Evolutionary conservation across 64 coral and sea anemone species (phyloP).

Genomic region (Acropora yongei): DNA sequence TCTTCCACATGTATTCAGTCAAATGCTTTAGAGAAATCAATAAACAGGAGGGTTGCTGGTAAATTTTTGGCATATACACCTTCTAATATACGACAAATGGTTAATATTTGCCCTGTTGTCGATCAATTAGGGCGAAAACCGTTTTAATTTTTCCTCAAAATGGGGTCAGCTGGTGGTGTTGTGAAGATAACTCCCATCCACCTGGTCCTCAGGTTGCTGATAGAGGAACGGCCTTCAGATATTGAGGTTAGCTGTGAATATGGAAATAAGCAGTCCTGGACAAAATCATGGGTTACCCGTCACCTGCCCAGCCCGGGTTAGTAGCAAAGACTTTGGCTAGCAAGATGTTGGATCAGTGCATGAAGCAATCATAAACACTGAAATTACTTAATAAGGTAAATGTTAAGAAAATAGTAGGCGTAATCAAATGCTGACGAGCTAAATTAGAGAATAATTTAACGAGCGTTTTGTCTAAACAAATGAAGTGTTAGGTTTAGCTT

Average conservation of each 20-base stretch:
- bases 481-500: no score
- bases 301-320: not conserved
- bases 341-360: not conserved
- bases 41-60: not conserved
- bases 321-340: not conserved
- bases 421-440: no score
- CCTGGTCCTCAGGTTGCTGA: not conserved
- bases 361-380: not conserved
- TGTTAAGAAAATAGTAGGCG: no score
- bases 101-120: constrained; percentile 19
- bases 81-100: not conserved
- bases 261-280: not conserved
- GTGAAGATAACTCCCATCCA: not conserved
- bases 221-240: not conserved
- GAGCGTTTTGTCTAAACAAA: no score
- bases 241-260: not conserved
- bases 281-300: not conserved
- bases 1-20: constrained; percentile 14
- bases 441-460: no score
- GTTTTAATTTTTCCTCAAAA: constrained; percentile 57
- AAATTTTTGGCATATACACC: not conserved
- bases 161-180: not conserved
- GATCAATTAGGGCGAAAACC: constrained; percentile 34
- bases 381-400: no score
- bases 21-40: constrained; percentile 13